A percentile compares a stretch with the other conserved stretches of the same genome.
Evolutionary conservation across 2,888 invertebrate genomes (phyloP).

Genomic region (Luperina nickerlii): DNA sequence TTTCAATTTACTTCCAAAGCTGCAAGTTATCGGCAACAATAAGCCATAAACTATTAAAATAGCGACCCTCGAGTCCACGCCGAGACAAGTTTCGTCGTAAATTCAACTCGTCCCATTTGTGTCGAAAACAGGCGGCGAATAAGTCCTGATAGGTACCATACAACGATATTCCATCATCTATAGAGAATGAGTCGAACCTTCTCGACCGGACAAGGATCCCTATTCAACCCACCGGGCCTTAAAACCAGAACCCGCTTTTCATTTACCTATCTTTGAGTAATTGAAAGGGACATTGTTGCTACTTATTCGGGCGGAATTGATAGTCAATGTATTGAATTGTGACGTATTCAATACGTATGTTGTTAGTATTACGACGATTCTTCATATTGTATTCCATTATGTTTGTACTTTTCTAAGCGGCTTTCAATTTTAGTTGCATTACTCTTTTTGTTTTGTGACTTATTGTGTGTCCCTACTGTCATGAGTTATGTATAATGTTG

Average conservation of each 20-base stretch:
- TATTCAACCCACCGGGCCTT: constrained; percentile 80
- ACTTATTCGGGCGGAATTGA: constrained; percentile 84
- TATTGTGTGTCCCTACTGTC: background rate
- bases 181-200: constrained; percentile 79
- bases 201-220: constrained; percentile 81
- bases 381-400: constrained; percentile 60
- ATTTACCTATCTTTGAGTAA: constrained; percentile 86
- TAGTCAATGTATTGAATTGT: constrained; percentile 78
- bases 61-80: constrained; percentile 49
- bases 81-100: constrained; percentile 66
- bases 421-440: constrained; percentile 50
- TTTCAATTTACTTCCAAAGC: constrained; percentile 26
- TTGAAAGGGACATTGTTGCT: constrained; percentile 86
- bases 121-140: constrained; percentile 78
- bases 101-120: constrained; percentile 78
- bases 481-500: background rate
- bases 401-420: constrained; percentile 45
- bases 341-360: constrained; percentile 70
- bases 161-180: constrained; percentile 86
- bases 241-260: constrained; percentile 84
- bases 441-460: constrained; percentile 35
- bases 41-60: constrained; percentile 66
- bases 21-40: constrained; percentile 63
- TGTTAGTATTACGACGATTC: constrained; percentile 57
- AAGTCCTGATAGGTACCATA: constrained; percentile 80